phyloP scores from a whole-genome alignment of 1,140 invertebrate genomes.

The Zaprionus ornatus region DNA sequence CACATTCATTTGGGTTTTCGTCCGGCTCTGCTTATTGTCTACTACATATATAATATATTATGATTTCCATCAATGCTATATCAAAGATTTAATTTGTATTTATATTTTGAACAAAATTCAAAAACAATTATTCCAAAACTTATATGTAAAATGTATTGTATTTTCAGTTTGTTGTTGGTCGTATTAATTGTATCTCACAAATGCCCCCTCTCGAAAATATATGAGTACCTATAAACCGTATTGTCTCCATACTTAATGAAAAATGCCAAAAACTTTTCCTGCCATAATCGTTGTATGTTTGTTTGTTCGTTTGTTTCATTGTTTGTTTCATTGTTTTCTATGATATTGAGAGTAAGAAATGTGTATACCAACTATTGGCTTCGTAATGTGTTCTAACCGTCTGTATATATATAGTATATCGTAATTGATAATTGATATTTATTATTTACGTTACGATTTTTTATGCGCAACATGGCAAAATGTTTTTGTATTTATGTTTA shows the following conservation, averaged over 20 bases:
- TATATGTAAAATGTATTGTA: slow-evolving; percentile 31
- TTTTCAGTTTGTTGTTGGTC: slow-evolving; percentile 40
- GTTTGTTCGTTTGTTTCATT: slow-evolving; percentile 70
- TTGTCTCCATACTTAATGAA: slow-evolving; percentile 24
- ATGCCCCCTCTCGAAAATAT: slow-evolving; percentile 4
- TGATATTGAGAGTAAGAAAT: slow-evolving; percentile 66
- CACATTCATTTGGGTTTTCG: slow-evolving; percentile 28
- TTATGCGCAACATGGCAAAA: neutral
- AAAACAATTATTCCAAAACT: slow-evolving; percentile 36
- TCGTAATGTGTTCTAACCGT: slow-evolving; percentile 72
- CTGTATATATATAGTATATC: slow-evolving; percentile 40
- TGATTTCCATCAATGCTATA: slow-evolving; percentile 30
- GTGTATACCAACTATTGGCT: slow-evolving; percentile 75
- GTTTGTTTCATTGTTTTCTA: slow-evolving; percentile 61
- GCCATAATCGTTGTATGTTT: slow-evolving; percentile 74
- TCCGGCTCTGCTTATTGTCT: slow-evolving; percentile 23
- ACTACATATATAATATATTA: neutral
- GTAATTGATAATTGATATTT: slow-evolving; percentile 17
- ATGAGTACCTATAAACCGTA: slow-evolving; percentile 38
- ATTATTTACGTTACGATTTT: slow-evolving; percentile 15
- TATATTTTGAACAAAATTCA: slow-evolving; percentile 54
- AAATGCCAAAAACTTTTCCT: slow-evolving; percentile 47
- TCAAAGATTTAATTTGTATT: slow-evolving; percentile 14
- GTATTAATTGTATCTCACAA: slow-evolving; percentile 42
- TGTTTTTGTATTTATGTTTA: neutral